These are phyloP conservation scores for Myathropa florea DNA, from an alignment of 2,888 invertebrate species.

Conservation along the genomic window DNA sequence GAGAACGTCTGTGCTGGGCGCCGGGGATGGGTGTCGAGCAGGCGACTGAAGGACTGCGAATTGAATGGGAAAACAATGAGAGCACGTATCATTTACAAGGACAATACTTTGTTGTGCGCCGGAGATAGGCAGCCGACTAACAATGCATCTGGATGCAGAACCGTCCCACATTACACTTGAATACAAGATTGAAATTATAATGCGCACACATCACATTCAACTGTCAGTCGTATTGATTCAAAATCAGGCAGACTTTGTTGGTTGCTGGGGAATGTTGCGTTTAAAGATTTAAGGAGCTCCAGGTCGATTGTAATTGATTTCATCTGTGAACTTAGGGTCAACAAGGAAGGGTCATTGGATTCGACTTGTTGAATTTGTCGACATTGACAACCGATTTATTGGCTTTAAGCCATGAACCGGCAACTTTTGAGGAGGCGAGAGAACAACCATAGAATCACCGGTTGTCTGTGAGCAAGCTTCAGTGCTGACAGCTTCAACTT, in stretches of 20 bases:
- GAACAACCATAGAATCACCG: no score
- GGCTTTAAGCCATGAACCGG: no score
- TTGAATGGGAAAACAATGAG: slow-evolving; percentile 64
- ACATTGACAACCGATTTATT: no score
- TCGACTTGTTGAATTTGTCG: no score
- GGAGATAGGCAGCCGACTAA: not conserved
- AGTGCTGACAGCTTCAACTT: no score
- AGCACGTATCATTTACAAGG: slow-evolving; percentile 71
- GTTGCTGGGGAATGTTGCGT: not conserved
- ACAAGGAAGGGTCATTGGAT: no score
- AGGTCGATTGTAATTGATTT: no score
- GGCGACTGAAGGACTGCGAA: slow-evolving; percentile 40
- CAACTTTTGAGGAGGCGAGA: no score
- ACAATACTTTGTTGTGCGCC: slow-evolving; percentile 49
- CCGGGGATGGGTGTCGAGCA: slow-evolving; percentile 12
- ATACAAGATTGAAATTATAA: slow-evolving; percentile 8
- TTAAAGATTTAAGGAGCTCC: not conserved
- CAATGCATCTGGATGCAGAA: slow-evolving; percentile 37
- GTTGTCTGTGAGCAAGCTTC: no score
- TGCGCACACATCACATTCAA: not conserved
- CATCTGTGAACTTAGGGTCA: no score
- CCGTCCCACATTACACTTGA: not conserved
- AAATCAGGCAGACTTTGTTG: slow-evolving; percentile 10
- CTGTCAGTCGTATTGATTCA: slow-evolving; percentile 26
- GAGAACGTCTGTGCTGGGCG: not conserved